Evolutionary conservation across 1,140 invertebrate genomes (phyloP), one percentile per base, ranked within the genome.

Genomic region (Drosophila grimshawi): DNA sequence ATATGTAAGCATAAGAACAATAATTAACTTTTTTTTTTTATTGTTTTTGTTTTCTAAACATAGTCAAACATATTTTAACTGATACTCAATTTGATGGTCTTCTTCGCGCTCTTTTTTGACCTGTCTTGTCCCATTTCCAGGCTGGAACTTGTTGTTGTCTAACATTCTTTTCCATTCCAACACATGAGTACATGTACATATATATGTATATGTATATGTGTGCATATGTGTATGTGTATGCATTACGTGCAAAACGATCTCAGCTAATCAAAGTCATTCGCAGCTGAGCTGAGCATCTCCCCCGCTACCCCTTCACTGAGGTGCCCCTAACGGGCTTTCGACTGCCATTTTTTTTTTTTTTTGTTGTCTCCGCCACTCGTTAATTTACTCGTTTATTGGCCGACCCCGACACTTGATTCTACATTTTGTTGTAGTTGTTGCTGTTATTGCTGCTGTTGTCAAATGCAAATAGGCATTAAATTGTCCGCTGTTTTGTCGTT

Each of bases 401-500:
- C 67, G 67, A 68, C 71, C 62, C 80, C 77, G 76, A 89, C 85
- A 80, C 77, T 77, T 89, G 83, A 89, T 86, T 89, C 77, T 85
- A 78, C 60, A 79, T 78, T 81, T 81, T 64, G 74, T 75, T 72
- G 61, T 56, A 51, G 29, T n/a, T 56, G 61, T 55, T 48, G 41
- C 49, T 41, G 32, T 29, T 51, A 39, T 53, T 64, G 43, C 19
- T 82, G 81, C 66, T 77, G 80, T 65, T 80, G 70, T 85, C 71
- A 80, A 85, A 88, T 89, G 78, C 78, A 88, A 88, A 88, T 85
- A 69, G 83, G 74, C 80, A 88, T 89, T 88, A 89, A 88, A 85
- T 80, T 88, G 80, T 83, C 70, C 65, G 80, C 67, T 89, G 77
- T 85, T 75, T 5, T 88, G 80, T 88, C 78, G 81, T 81, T 88